Conservation (phyloP, 2,113 vertebrate species). For the Nerophis ophidion region DNA sequence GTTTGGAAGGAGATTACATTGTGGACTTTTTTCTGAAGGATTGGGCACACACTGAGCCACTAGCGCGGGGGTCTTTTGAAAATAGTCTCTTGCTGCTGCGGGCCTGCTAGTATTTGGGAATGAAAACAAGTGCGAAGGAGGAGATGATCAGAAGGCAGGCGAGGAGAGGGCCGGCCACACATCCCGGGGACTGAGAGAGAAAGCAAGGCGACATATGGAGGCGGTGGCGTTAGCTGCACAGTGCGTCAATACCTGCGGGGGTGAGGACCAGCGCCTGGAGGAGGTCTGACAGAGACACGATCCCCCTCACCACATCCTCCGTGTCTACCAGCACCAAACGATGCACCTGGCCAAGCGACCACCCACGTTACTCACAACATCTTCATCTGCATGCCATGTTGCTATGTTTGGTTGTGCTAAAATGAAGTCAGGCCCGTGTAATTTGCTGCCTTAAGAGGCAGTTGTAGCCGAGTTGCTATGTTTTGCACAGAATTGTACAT, state of each 20-base stretch:
- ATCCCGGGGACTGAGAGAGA: constrained; percentile 6
- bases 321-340: constrained; percentile 89
- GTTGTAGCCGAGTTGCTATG: too few relatives aligned
- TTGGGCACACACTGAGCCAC: not conserved
- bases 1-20: constrained; percentile 15
- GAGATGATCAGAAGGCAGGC: constrained; percentile 11
- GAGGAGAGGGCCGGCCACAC: constrained; percentile 3
- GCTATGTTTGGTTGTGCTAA: not conserved
- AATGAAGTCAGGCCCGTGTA: not conserved
- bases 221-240: constrained; percentile 74
- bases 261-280: constrained; percentile 92
- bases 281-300: constrained; percentile 94
- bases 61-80: not conserved
- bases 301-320: constrained; percentile 79
- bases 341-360: constrained; percentile 74
- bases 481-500: too few relatives aligned
- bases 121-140: not conserved
- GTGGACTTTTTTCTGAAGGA: not conserved
- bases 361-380: too few relatives aligned
- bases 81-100: not conserved
- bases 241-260: constrained; percentile 93
- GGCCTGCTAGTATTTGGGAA: not conserved
- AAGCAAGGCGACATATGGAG: constrained; percentile 12
- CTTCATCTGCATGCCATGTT: not conserved
- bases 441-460: not conserved